phyloP scores from a whole-genome alignment of 1,140 invertebrate species.

The Solen grandis region DNA sequence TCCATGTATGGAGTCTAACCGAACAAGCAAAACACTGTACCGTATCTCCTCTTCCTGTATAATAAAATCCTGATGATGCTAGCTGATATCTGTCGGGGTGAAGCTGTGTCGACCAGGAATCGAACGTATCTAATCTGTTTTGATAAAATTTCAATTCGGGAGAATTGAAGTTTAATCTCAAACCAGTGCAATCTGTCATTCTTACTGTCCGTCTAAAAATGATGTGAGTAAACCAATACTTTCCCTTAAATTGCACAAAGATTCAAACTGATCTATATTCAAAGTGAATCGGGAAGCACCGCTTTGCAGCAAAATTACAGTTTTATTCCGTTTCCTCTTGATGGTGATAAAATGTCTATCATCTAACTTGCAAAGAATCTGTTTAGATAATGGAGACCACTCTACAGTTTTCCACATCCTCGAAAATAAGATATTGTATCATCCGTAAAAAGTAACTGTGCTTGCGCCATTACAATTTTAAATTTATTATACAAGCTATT shows the following conservation, averaged over 20 bases:
- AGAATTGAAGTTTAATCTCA: conserved; percentile 19
- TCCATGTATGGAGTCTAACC: conserved; percentile 26
- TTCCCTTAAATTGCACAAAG: conserved; percentile 47
- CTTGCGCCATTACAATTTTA: conserved; percentile 51
- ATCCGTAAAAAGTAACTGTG: conserved; percentile 25
- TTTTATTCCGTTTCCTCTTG: conserved; percentile 20
- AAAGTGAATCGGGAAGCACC: not conserved
- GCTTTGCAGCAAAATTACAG: not conserved
- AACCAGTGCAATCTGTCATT: conserved; percentile 12
- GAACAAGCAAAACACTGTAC: conserved; percentile 24
- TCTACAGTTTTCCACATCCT: conserved; percentile 6
- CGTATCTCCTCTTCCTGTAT: conserved; percentile 30
- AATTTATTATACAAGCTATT: too few species aligned
- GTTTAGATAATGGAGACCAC: conserved; percentile 11
- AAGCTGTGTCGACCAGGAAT: conserved; percentile 34
- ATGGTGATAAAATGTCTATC: not conserved
- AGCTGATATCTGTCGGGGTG: conserved; percentile 19
- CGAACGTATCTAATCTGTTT: conserved; percentile 38
- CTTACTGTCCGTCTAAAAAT: conserved; percentile 30
- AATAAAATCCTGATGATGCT: conserved; percentile 33
- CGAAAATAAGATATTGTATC: conserved; percentile 15
- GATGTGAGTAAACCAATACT: conserved; percentile 17
- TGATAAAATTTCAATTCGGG: conserved; percentile 31
- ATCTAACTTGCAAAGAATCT: not conserved
- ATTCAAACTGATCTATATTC: conserved; percentile 3